These are phyloP conservation scores for Anomalospiza imberbis DNA, from an alignment of 2,797 vertebrate species.

Conservation along the genomic window DNA sequence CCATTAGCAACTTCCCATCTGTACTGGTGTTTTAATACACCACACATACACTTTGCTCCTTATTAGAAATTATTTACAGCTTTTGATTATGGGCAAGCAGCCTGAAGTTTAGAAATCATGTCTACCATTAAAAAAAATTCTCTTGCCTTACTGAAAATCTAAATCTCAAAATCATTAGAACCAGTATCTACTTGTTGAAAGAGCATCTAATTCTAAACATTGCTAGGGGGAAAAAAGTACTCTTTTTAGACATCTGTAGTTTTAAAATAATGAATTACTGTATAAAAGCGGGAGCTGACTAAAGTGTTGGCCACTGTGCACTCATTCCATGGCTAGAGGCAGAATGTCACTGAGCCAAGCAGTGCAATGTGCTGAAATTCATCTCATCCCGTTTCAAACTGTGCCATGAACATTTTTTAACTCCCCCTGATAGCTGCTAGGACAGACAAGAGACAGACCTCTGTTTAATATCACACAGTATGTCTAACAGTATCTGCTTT, in stretches of 20 bases:
- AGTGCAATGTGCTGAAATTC: background rate
- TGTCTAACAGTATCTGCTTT: background rate
- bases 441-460: background rate
- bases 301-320: background rate
- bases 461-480: background rate
- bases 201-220: background rate
- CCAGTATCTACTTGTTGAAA: background rate
- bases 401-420: background rate
- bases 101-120: background rate
- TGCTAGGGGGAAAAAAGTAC: background rate
- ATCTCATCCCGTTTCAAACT: background rate
- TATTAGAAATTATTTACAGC: background rate
- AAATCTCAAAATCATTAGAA: background rate
- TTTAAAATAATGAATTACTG: background rate
- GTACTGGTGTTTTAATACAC: constrained; percentile 2
- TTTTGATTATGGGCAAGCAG: background rate
- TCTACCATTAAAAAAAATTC: background rate
- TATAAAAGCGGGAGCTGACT: background rate
- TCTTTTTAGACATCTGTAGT: background rate
- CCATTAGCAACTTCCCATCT: constrained; percentile 55
- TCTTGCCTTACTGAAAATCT: background rate
- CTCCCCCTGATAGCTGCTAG: background rate
- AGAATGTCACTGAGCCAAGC: background rate
- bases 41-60: background rate
- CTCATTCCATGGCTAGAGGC: background rate